These are phyloP conservation scores for Zelleria hepariella DNA, from an alignment of 2,888 invertebrate genomes.

Conservation along the genomic window DNA sequence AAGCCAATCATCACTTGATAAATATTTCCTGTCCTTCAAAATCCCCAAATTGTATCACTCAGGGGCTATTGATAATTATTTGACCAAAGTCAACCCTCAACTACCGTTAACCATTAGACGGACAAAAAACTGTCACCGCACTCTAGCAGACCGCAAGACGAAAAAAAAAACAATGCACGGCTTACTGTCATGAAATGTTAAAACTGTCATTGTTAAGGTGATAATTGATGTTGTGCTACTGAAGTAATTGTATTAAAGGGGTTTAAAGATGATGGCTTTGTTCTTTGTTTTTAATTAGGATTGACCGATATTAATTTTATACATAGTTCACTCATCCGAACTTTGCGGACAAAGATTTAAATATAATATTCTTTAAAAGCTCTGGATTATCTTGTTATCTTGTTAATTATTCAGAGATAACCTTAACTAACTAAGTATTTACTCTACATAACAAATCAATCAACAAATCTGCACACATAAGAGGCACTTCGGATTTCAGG, in stretches of 20 bases:
- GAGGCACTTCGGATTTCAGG: too few relatives aligned
- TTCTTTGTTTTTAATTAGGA: neutral
- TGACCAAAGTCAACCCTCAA: conserved; percentile 2
- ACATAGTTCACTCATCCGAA: too few relatives aligned
- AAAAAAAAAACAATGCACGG: conserved; percentile 16
- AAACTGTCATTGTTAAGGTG: conserved; percentile 21
- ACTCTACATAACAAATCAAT: too few relatives aligned
- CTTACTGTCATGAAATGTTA: conserved; percentile 20
- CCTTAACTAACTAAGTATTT: too few relatives aligned
- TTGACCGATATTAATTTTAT: too few relatives aligned
- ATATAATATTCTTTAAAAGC: too few relatives aligned
- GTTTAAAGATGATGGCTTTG: neutral
- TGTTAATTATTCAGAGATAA: too few relatives aligned
- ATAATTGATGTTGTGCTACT: conserved; percentile 22
- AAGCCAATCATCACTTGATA: neutral
- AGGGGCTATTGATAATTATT: neutral
- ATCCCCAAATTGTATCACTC: neutral
- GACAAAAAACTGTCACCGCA: conserved; percentile 15
- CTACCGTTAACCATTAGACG: neutral
- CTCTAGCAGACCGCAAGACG: conserved; percentile 27
- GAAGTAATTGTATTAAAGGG: neutral
- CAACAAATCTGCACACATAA: too few relatives aligned
- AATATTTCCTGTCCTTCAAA: neutral
- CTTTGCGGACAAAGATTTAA: too few relatives aligned
- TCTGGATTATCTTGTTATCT: too few relatives aligned